Base-by-base conservation (phyloP, 2,113 vertebrate genomes). In the Corythaixoides concolor region DNA sequence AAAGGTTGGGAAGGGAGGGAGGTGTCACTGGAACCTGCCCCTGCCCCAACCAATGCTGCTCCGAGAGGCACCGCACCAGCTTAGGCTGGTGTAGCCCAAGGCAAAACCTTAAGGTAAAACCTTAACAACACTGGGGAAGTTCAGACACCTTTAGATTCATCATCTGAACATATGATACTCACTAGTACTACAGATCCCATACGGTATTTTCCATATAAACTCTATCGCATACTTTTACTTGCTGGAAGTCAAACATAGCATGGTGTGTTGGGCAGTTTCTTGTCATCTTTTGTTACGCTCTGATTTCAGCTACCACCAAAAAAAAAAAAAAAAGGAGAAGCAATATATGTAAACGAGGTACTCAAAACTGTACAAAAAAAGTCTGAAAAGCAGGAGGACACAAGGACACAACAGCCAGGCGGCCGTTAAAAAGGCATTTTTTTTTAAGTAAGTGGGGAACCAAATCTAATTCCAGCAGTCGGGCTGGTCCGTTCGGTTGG, bases 51-150 rank as follows among this genome's bases (percentile, higher is more conserved):
- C 4, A 4, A 8, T 7, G 26, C 60, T 19, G 62, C 52, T 47
- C 18, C 0, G 6, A 28, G 11, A 52, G 16, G 27, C 14, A 73
- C 20, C 33, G 3, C 30, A 6, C 20, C 1, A 1, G 8, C n/a
- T 62, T n/a, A 49, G 18, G 5, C 2, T 20, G 49, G 35, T 11
- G 3, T 11, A 56, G 19, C 12, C 26, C 49, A 7, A 11, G 20
- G 27, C 16, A n/a, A n/a, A n/a, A n/a, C n/a, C n/a, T n/a, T n/a
- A n/a, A n/a, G n/a, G n/a, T n/a, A n/a, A n/a, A n/a, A n/a, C 3
- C 3, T 45, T 56, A 53, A 63, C 49, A 14, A 1, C 27, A 8
- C 50, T 7, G 18, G 32, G 12, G 50, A 32, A 41, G 43, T 41
- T 35, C 35, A 20, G 22, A 13, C 16, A 28, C 4, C 24, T n/a